Conservation (phyloP, 1,140 invertebrate species). For the Leptinotarsa texana region DNA sequence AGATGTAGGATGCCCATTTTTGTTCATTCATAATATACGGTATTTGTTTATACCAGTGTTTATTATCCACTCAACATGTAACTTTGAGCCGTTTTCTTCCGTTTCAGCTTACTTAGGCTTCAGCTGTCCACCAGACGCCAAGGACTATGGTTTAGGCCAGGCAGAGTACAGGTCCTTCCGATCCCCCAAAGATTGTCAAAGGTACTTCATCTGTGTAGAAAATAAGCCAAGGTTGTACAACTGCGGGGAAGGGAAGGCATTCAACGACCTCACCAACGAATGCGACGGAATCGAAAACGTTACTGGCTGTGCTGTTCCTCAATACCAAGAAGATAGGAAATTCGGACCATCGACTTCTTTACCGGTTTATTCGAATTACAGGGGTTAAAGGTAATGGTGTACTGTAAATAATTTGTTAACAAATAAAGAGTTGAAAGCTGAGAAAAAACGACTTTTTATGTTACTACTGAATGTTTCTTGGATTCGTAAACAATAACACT, state of each 20-base stretch:
- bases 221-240: constrained; percentile 69
- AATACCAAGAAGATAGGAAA: constrained; percentile 8
- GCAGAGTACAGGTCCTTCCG: constrained; percentile 63
- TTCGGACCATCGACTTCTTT: neutral
- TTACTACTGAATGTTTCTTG: no score
- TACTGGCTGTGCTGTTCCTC: constrained; percentile 64
- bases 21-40: no score
- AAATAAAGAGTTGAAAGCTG: no score
- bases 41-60: neutral
- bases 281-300: constrained; percentile 82
- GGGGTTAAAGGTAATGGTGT: neutral
- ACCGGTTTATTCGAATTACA: neutral
- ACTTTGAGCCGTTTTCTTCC: neutral
- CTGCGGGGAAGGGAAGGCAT: constrained; percentile 79
- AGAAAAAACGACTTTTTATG: no score
- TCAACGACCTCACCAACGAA: constrained; percentile 73
- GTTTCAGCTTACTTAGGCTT: constrained; percentile 68
- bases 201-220: constrained; percentile 81
- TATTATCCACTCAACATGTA: neutral
- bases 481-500: no score
- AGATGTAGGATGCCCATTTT: no score
- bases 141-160: constrained; percentile 56
- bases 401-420: neutral
- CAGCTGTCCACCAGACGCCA: constrained; percentile 63
- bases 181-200: constrained; percentile 71